Evolutionary conservation across 2,888 invertebrate genomes (phyloP), one percentile per base, ranked within the genome.

Genomic region (Azorinus chamasolen): DNA sequence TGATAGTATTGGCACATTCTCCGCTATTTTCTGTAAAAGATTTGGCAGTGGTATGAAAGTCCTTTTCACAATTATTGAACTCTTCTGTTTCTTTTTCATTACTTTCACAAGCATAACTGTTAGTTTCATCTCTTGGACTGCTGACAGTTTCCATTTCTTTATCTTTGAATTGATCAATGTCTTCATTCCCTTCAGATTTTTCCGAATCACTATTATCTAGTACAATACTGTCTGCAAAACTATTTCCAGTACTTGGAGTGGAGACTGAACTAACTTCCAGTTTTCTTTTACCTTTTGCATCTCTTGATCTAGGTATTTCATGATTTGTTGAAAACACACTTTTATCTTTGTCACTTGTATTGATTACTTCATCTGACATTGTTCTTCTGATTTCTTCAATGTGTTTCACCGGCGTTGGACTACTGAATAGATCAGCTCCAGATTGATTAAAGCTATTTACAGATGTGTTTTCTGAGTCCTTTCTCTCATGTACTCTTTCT

Each of bases 371-470:
- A 32, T 32, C 32, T 6, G 4, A 10, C 4, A 6, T 32, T 32
- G 32, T 32, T 6, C 4, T 6, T 32, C 32, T 10, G 5, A 4
- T 4, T 10, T 32, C 32, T 10, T 32, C 32, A 32, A 6, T 4
- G 32, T 32, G 32, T 70, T 57, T 62, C 5, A 12, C 22, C 14
- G 66, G 75, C 16, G 78, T 57, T 25, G 78, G 78, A 43, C 69
- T 73, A 1, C 46, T 46, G 70, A 78, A 78, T 45, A 78, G 57
- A 58, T 78, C 78, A 24, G 55, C 53, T 12, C 62, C 41, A n/a
- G 76, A 50, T 27, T 32, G 24, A 27, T 53, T 32, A 14, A 53
- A n/a, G 27, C 53, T 53, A 6, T 16, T 22, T 50, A 20, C 12
- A 20, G 50, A 50, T 22, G 22, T 22, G 20, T 20, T 32, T 10